A percentile compares a stretch with the other conserved stretches of the same genome.
Conservation (phyloP, 2,797 vertebrate species). For the Smutsia gigantea region DNA sequence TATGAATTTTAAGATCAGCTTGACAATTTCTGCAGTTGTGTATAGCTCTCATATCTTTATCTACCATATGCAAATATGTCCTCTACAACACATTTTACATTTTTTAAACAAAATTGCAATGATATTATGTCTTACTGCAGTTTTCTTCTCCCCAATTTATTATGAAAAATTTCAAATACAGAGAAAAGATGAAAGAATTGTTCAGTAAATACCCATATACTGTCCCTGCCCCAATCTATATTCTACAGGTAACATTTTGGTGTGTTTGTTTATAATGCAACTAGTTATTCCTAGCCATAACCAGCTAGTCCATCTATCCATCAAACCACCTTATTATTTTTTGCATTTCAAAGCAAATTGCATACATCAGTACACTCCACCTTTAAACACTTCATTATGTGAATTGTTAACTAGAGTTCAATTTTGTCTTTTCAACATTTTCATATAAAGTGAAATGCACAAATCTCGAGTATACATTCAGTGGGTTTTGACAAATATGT, state of each 20-base stretch:
- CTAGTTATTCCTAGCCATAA: background rate
- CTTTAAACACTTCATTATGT: background rate
- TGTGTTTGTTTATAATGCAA: background rate
- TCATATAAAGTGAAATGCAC: background rate
- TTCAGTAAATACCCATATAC: background rate
- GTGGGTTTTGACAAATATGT: background rate
- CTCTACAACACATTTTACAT: background rate
- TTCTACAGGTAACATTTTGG: background rate
- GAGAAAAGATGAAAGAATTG: background rate
- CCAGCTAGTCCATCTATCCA: background rate
- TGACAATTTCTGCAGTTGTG: background rate
- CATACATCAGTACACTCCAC: background rate
- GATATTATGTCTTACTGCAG: background rate
- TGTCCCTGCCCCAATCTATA: background rate
- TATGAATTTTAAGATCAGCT: constrained; percentile 21
- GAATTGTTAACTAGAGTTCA: background rate
- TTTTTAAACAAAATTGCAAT: background rate
- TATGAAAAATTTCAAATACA: background rate
- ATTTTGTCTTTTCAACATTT: background rate
- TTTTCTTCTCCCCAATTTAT: background rate
- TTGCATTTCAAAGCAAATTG: background rate
- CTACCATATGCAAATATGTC: background rate
- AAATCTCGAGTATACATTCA: background rate
- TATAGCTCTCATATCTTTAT: background rate
- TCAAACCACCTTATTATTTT: background rate